Base-by-base conservation (phyloP, 2,797 vertebrate species). In the Crocidura indochinensis region DNA sequence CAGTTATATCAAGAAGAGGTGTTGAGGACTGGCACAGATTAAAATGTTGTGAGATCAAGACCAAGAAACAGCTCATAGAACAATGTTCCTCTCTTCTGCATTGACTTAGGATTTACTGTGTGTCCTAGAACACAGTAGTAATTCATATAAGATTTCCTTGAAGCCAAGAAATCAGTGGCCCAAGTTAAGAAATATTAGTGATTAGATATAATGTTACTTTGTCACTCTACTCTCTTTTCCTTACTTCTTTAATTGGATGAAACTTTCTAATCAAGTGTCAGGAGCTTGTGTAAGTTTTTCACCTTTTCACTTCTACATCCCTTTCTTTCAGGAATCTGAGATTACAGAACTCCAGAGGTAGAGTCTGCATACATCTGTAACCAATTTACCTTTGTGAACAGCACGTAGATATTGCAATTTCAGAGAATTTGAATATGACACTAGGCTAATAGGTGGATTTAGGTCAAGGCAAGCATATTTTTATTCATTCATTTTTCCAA, bases 401-500 rank as follows among this genome's bases (percentile, higher is more conserved):
- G 51, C 14, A 51, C 4, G 22, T 69, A 1, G 27, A 15, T 74
- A 22, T 69, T 47, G 65, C 8, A 38, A 9, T 49, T 84, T 88
- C 44, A 87, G 24, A 80, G 91, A n/a, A 46, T 0, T 15, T 14
- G 44, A 46, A 12, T 29, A 46, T 31, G 22, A 51, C 19, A 62
- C 27, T 22, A 17, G 60, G 24, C 5, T 29, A 64, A 10, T 74
- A 8, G 29, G 31, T 26, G 17, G 3, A 47, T 75, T n/a, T 82
- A 20, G 44, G 20, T 19, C 17, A 87, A 46, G 62, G 27, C 46
- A 64, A 68, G 64, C 82, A 26, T 44, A 68, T 56, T 73, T 72
- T 90, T 2, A 26, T 84, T 65, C 47, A 68, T 65, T 88, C 4
- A 19, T 75, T 68, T 86, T 86, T 64, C 68, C 7, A 67, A 29